A percentile compares a stretch with the other conserved stretches of the same genome.
Conservation (phyloP, 2,113 vertebrate genomes). For the Poeciliopsis occidentalis region DNA sequence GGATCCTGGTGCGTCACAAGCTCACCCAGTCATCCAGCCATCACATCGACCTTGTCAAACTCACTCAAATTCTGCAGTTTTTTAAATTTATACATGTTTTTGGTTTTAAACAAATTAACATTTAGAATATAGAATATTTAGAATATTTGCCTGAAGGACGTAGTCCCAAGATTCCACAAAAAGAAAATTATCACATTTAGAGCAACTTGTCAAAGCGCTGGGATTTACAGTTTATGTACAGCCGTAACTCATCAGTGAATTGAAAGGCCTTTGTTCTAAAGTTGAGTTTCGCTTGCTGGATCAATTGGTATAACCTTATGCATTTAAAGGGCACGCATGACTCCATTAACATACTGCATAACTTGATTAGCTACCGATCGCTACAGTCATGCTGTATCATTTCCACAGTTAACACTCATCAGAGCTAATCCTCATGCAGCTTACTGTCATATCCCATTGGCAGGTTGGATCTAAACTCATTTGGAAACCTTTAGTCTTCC, state of each 20-base stretch:
- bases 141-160: no score
- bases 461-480: constrained; percentile 76
- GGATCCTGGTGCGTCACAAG: background rate
- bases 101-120: no score
- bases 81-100: no score
- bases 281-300: constrained; percentile 35
- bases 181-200: no score
- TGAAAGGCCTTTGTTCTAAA: constrained; percentile 29
- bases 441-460: constrained; percentile 71
- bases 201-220: no score
- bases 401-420: constrained; percentile 72
- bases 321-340: constrained; percentile 62
- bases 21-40: background rate
- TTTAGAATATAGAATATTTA: no score
- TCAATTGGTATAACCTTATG: constrained; percentile 49
- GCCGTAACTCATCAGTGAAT: no score
- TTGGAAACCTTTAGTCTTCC: constrained; percentile 76
- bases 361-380: constrained; percentile 67
- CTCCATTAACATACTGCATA: constrained; percentile 58
- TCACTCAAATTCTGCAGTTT: no score
- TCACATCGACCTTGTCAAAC: background rate
- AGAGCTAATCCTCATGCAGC: constrained; percentile 68
- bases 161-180: no score
- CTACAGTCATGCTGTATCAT: constrained; percentile 64
- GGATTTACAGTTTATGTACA: no score